Percentiles rank a stretch among this genome's conserved stretches.
phyloP scores from a whole-genome alignment of 2,888 invertebrate species.

The Biston stratarius region DNA sequence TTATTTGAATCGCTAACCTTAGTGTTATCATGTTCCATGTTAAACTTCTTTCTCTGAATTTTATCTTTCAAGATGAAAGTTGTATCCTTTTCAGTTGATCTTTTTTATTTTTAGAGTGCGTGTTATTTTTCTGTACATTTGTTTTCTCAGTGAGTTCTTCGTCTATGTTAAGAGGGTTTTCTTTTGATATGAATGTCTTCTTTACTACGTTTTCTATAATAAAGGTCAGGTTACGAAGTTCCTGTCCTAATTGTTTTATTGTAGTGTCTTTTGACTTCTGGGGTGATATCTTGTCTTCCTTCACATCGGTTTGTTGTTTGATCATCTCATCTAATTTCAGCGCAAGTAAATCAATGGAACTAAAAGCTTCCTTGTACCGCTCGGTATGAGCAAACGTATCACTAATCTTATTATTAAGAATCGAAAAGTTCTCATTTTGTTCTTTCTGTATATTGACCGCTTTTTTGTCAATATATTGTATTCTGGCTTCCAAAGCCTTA shows the following conservation, averaged over 20 bases:
- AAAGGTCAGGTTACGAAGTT: not conserved
- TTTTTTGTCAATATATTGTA: not conserved
- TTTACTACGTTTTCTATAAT: not conserved
- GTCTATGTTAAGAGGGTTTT: not conserved
- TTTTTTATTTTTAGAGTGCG: not conserved
- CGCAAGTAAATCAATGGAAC: not conserved
- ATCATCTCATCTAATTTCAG: conserved; percentile 2
- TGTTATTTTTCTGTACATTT: not conserved
- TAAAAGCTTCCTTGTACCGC: not conserved
- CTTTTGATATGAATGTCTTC: not conserved
- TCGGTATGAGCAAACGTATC: not conserved
- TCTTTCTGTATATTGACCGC: not conserved
- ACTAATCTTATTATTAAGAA: not conserved
- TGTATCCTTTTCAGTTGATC: not conserved
- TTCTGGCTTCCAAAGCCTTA: not conserved
- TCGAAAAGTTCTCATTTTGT: not conserved
- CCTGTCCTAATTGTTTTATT: not conserved
- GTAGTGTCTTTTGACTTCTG: not conserved
- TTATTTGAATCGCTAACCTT: no score
- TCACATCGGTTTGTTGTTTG: conserved; percentile 1
- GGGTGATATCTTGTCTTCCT: not conserved
- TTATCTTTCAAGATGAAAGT: not conserved
- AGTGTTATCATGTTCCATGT: not conserved
- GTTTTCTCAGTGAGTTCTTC: not conserved
- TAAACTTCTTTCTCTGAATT: not conserved